Evolutionary conservation across 2,888 invertebrate species (phyloP), one percentile per base, ranked within the genome.

Genomic region (Serripes groenlandicus): DNA sequence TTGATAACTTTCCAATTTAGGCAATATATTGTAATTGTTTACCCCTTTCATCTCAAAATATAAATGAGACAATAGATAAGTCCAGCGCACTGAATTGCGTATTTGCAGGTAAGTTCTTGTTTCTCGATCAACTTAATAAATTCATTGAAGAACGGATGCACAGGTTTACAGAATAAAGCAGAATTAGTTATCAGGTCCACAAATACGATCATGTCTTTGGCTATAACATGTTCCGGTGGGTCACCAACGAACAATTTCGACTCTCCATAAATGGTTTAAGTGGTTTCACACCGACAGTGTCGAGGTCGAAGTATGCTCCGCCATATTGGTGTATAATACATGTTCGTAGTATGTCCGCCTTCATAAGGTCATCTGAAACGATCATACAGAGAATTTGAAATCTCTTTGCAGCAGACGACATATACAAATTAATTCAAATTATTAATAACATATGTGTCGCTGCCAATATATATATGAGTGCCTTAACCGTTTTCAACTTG

Each of bases 261-360:
- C 23, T 54, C 23, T 54, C 54, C n/a, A 54, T 23, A 21, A 54
- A 54, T 5, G 54, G 54, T 54, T 54, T 54, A n/a, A 54, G n/a
- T 5, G 54, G 54, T 54, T 54, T 54, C 4, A 54, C 54, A 23
- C n/a, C 54, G 11, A 54, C 54, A 15, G 54, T 54, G n/a, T 54
- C 54, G 4, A 54, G 54, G 54, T 54, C 54, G n/a, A 54, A 54
- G n/a, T 54, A 54, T 5, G 54, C 54, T 21, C 54, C 54, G 54
- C 54, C 54, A 54, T 54, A 54, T 54, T 54, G 54, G 54, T 54
- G 54, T 54, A 54, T 54, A 21, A 23, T 23, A 7, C 18, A 4
- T 54, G 23, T 5, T n/a, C 54, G 54, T 54, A 54, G 18, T 23
- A 54, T 54, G 54, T 54, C 23, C n/a, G 54, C 54, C n/a, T 23